Conservation (phyloP, 2,888 invertebrate species). For the Caenorhabditis wallacei region DNA sequence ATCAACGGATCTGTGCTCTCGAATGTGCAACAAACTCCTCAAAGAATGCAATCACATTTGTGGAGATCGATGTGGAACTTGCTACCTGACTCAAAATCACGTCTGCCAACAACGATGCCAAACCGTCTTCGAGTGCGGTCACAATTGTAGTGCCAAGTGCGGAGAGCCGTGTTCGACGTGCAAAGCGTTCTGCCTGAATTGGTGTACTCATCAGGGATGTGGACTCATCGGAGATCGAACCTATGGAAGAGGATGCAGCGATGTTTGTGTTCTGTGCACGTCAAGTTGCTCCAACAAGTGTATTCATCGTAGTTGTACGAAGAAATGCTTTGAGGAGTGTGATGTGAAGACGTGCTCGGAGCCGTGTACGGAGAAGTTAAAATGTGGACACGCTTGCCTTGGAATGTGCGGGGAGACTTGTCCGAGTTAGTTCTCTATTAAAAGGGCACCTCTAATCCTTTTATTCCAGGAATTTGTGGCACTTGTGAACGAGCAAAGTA, state of each 20-base stretch:
- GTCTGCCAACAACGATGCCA: conserved; percentile 85
- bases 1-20: conserved; percentile 27
- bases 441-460: background rate
- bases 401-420: conserved; percentile 89
- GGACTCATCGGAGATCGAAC: conserved; percentile 29
- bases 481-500: conserved; percentile 85
- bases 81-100: conserved; percentile 63
- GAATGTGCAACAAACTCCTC: conserved; percentile 23
- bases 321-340: conserved; percentile 83
- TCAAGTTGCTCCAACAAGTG: conserved; percentile 83
- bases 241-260: conserved; percentile 73
- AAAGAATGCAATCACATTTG: conserved; percentile 55
- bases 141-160: conserved; percentile 83
- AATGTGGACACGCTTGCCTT: conserved; percentile 87
- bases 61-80: conserved; percentile 35
- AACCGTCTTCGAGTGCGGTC: conserved; percentile 87
- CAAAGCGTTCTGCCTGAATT: conserved; percentile 69
- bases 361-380: conserved; percentile 83
- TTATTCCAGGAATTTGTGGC: conserved; percentile 85
- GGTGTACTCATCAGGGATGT: conserved; percentile 51
- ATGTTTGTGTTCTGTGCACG: conserved; percentile 83
- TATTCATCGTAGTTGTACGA: conserved; percentile 83
- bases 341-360: conserved; percentile 83
- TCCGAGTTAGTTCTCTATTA: conserved; percentile 83
- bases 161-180: conserved; percentile 82